phyloP scores from a whole-genome alignment of 2,888 invertebrate genomes.

The Meliscaeva auricollis region DNA sequence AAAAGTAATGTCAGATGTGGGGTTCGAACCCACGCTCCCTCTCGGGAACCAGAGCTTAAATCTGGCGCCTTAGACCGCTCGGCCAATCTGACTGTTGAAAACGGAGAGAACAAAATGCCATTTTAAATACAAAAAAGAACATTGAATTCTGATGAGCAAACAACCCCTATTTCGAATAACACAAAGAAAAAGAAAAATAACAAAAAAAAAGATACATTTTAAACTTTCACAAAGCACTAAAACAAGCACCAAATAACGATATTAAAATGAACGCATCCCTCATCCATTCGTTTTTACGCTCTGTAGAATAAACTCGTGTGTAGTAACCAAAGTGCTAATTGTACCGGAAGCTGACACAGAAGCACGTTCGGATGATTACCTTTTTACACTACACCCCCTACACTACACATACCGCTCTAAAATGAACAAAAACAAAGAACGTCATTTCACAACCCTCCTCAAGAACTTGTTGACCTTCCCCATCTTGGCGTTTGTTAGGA shows the following conservation, averaged over 20 bases:
- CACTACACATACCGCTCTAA: background rate
- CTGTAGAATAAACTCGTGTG: conserved; percentile 1
- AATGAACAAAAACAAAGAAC: conserved; percentile 29
- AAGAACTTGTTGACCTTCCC: conserved; percentile 75
- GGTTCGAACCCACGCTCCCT: conserved; percentile 94
- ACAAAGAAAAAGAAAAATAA: conserved; percentile 2
- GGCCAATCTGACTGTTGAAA: conserved; percentile 88
- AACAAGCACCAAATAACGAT: background rate
- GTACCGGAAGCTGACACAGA: conserved; percentile 70
- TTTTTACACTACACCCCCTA: conserved; percentile 46
- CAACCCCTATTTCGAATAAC: background rate
- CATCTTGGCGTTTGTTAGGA: conserved; percentile 49
- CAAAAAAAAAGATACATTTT: too few relatives aligned
- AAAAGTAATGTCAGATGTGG: conserved; percentile 87
- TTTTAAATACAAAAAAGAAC: background rate
- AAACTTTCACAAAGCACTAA: background rate
- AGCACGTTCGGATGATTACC: conserved; percentile 70
- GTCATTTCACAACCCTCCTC: conserved; percentile 34
- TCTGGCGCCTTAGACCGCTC: conserved; percentile 94
- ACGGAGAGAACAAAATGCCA: background rate
- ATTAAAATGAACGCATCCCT: background rate
- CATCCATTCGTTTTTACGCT: background rate
- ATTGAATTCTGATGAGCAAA: background rate
- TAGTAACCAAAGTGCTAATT: conserved; percentile 66
- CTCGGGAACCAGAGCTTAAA: conserved; percentile 92